These are phyloP conservation scores for Drosophila atripex DNA, from an alignment of 2,888 invertebrate species.

Conservation along the genomic window DNA sequence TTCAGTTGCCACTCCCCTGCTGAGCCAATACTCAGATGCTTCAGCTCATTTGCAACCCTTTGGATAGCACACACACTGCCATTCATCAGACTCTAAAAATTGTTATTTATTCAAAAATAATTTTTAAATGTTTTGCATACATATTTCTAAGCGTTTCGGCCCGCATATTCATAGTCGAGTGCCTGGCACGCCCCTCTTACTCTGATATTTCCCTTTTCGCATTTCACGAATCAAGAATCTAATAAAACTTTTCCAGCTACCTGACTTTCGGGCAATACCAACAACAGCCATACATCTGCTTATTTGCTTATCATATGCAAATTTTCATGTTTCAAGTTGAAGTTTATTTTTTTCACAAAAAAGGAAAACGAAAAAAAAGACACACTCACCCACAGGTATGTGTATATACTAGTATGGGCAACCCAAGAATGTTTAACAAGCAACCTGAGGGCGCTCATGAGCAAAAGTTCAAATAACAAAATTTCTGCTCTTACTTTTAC, in stretches of 20 bases:
- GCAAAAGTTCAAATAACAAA: constrained; percentile 77
- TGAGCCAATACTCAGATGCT: constrained; percentile 51
- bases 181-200: neutral
- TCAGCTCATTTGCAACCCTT: constrained; percentile 69
- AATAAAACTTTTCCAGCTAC: constrained; percentile 76
- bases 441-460: constrained; percentile 64
- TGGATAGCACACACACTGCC: constrained; percentile 22
- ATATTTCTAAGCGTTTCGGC: constrained; percentile 62
- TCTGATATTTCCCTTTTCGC: constrained; percentile 1
- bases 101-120: constrained; percentile 77
- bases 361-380: constrained; percentile 1
- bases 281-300: constrained; percentile 59
- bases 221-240: constrained; percentile 63
- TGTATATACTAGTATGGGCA: constrained; percentile 18
- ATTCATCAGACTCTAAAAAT: constrained; percentile 34
- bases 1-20: constrained; percentile 39
- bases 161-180: constrained; percentile 67
- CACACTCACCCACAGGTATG: neutral
- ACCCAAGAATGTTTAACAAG: constrained; percentile 78
- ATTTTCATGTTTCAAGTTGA: constrained; percentile 72
- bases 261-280: constrained; percentile 40
- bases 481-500: constrained; percentile 62
- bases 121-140: constrained; percentile 74
- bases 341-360: constrained; percentile 52
- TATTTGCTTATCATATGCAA: constrained; percentile 80